Evolutionary conservation across 2,797 vertebrate species (phyloP).

Genomic region (Fringilla coelebs): DNA sequence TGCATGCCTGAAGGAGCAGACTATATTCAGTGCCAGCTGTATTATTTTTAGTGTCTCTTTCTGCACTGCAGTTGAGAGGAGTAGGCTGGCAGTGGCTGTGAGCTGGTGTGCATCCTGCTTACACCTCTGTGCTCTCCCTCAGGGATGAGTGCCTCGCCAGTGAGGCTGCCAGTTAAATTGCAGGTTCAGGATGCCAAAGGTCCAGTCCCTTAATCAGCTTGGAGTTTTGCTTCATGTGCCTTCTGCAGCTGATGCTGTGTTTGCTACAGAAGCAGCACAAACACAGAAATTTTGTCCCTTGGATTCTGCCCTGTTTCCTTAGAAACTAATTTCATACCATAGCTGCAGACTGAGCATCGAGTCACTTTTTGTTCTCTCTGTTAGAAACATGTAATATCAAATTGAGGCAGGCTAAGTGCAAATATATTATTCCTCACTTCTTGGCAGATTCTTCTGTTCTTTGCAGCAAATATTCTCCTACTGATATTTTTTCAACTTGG

Average conservation of each 20-base stretch:
- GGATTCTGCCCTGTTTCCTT: background rate
- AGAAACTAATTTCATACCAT: background rate
- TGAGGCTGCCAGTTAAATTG: background rate
- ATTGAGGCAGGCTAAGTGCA: background rate
- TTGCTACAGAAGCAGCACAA: background rate
- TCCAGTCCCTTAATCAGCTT: background rate
- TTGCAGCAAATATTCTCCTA: background rate
- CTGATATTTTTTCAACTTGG: background rate
- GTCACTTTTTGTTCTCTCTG: background rate
- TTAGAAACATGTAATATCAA: background rate
- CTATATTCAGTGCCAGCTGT: background rate
- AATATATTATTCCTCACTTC: background rate
- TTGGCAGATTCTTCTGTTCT: background rate
- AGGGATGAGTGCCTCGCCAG: rapidly evolving
- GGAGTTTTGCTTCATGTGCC: background rate
- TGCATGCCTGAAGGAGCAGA: background rate
- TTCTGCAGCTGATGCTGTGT: background rate
- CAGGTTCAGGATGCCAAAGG: background rate
- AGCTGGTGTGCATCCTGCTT: background rate
- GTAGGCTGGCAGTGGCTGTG: background rate
- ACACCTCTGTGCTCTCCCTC: background rate
- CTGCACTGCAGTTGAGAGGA: background rate
- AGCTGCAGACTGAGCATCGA: background rate
- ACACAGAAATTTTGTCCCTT: background rate
- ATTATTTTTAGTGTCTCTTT: conserved; percentile 1